Percentiles rank a stretch among this genome's conserved stretches.
These are phyloP conservation scores for Asobara japonica DNA, from an alignment of 1,140 invertebrate genomes.

Conservation along the genomic window DNA sequence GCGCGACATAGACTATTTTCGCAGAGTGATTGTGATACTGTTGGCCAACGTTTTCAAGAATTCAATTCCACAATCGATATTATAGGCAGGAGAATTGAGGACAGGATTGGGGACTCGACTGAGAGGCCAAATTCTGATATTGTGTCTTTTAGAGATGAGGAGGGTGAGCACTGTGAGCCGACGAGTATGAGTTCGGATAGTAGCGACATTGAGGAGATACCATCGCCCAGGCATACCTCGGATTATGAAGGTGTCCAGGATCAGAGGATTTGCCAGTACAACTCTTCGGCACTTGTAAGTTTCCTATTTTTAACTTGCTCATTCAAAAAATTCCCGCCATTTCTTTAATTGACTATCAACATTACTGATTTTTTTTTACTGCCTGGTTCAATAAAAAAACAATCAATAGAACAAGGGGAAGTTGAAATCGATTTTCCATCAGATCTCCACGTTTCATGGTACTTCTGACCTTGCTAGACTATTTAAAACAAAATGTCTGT, in stretches of 20 bases:
- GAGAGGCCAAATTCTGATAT: conserved; percentile 44
- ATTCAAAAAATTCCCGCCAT: neutral
- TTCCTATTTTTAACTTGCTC: too few relatives aligned
- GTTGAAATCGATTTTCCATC: too few relatives aligned
- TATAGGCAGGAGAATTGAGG: conserved; percentile 36
- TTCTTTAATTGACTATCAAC: neutral
- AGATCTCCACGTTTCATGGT: too few relatives aligned
- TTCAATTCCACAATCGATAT: conserved; percentile 35
- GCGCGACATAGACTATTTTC: neutral
- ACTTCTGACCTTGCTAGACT: too few relatives aligned
- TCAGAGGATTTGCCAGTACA: neutral
- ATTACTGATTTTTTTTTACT: neutral
- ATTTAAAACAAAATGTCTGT: too few relatives aligned
- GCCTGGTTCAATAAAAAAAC: too few relatives aligned
- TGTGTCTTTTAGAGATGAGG: conserved; percentile 50
- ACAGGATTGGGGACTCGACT: conserved; percentile 17
- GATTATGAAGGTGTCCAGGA: neutral
- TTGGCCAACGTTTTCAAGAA: conserved; percentile 40
- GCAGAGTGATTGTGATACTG: conserved; percentile 23
- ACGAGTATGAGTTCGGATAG: conserved; percentile 20
- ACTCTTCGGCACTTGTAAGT: neutral
- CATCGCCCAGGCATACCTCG: neutral
- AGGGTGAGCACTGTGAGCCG: neutral
- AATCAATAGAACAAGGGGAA: too few relatives aligned
- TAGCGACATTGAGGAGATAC: conserved; percentile 34